These are phyloP conservation scores for Anolis apletophallus DNA, from an alignment of 2,797 vertebrate genomes.

Conservation along the genomic window DNA sequence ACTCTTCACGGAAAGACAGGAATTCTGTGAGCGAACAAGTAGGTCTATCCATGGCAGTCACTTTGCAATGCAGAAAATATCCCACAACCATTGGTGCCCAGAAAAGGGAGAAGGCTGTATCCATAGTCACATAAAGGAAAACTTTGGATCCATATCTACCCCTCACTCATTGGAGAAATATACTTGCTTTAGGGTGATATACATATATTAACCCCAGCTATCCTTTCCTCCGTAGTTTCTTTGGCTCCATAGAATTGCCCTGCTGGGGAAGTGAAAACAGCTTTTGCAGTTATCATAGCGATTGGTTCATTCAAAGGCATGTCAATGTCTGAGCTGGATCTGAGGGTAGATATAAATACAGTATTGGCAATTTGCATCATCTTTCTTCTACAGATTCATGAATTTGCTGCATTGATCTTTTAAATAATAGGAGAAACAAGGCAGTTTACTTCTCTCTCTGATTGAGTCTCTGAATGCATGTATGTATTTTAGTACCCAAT, in stretches of 20 bases:
- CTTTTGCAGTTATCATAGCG: background rate
- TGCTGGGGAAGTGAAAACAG: background rate
- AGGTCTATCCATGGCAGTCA: background rate
- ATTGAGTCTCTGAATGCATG: conserved; percentile 33
- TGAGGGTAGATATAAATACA: background rate
- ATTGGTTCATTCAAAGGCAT: background rate
- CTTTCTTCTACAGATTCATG: background rate
- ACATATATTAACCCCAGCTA: too few species aligned
- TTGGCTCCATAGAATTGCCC: background rate
- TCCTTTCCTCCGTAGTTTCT: background rate
- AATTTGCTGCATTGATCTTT: too few species aligned
- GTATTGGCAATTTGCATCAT: background rate
- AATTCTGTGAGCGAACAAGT: background rate
- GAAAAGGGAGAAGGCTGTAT: background rate
- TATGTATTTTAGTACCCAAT: conserved; percentile 9
- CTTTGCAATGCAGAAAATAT: too few species aligned
- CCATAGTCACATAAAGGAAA: background rate
- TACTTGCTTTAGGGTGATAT: too few species aligned
- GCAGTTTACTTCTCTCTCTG: background rate
- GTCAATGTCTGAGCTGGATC: background rate
- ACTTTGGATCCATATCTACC: background rate
- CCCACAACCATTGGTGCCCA: background rate
- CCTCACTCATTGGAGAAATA: too few species aligned
- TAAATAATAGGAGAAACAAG: background rate
- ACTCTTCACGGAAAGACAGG: background rate